Percentiles rank a stretch among this genome's conserved stretches.
Conservation (phyloP, 2,113 vertebrate species). For the Glaucidium brasilianum region DNA sequence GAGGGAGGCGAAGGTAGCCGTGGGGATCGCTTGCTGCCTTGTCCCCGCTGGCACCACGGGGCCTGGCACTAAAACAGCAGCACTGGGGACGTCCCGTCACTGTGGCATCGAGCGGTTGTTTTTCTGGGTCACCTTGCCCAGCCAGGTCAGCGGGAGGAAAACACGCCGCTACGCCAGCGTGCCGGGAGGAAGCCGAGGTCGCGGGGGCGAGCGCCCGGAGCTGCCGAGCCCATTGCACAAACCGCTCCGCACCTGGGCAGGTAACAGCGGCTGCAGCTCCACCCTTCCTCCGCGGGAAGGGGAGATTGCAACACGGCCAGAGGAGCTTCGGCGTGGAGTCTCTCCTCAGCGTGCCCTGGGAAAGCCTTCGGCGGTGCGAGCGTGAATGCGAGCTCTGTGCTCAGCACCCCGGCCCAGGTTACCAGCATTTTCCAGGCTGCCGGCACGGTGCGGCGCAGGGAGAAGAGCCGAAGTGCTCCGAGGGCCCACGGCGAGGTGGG, state of each 20-base stretch:
- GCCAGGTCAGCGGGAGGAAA: background rate
- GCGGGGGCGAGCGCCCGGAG: background rate
- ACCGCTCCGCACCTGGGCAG: background rate
- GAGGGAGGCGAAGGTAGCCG: background rate
- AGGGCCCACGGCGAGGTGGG: background rate
- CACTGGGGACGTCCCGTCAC: background rate
- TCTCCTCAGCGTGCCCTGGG: background rate
- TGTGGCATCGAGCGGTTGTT: background rate
- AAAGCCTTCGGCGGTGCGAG: background rate
- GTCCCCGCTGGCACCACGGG: rapidly evolving
- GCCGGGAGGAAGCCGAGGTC: background rate
- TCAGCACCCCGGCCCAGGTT: background rate
- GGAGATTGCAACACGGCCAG: background rate
- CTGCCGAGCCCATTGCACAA: background rate
- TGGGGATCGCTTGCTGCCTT: background rate
- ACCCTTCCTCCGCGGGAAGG: background rate
- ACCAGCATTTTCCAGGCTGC: background rate
- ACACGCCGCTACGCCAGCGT: background rate
- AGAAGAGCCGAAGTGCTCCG: background rate
- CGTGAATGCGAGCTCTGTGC: background rate
- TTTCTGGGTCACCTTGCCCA: background rate
- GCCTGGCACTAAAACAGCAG: background rate
- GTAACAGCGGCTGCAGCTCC: rapidly evolving
- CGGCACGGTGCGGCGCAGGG: background rate
- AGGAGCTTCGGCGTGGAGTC: background rate